Base-by-base conservation (phyloP, 2,888 invertebrate genomes). In the Euzetes globulus region DNA sequence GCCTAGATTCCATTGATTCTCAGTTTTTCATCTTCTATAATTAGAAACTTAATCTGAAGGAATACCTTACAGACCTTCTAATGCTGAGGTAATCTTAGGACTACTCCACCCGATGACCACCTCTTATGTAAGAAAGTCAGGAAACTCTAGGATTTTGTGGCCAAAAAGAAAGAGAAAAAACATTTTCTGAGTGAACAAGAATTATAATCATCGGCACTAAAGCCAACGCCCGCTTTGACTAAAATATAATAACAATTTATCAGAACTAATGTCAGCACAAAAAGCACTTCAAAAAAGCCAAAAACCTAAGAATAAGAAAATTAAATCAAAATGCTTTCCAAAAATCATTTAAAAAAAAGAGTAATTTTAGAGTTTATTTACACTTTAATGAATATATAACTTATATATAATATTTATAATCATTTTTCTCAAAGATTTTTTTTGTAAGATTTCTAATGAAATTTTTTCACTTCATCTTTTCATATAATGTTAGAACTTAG, bases 281-380 rank as follows among this genome's bases (percentile, higher is more conserved):
- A 60, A 60, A 52, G 7, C 25, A 52, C 6, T 22, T 52, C 25
- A 52, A 15, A 60, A 25, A 4, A 11, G 13, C 19, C 19, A 1
- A 50, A 47, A 41, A 9, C 41, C 13, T 41, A 9, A 47, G 47
- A 47, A 47, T 7, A 19, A 19, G n/a, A 60, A 60, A 15, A 27
- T 11, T 17, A 27, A 60, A 60, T n/a, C n/a, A n/a, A 25, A 27
- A 58, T n/a, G 19, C 22, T 29, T 19, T 6, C 2, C 5, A 50
- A 50, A 50, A 50, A n/a, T 50, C 5, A 1, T 2, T 50, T 19
- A n/a, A 6, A 50, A 50, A 50, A 50, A 50, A 50, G 50, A 50
- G 50, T 50, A 50, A 41, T 60, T 29, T 60, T 60, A 60, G 60
- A 60, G 60, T 60, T 60, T 60, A 60, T 60, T 60, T 60, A 60